Evolutionary conservation across 2,888 invertebrate genomes (phyloP).

Genomic region (Norana najaformis): DNA sequence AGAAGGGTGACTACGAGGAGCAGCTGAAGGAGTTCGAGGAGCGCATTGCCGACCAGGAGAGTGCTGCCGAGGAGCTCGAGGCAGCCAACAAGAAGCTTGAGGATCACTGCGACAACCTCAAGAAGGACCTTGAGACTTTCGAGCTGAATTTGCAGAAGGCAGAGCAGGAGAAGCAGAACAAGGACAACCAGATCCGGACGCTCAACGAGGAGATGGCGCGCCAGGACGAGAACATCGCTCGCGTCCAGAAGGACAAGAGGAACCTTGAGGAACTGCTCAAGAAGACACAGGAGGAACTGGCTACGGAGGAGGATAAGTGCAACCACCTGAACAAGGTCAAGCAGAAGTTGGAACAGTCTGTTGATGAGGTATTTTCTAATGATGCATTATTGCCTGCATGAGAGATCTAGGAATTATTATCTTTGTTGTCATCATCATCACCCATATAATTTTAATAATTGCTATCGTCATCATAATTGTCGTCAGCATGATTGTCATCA

Average conservation of each 20-base stretch:
- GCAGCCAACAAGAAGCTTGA: conserved; percentile 96
- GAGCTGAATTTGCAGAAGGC: conserved; percentile 88
- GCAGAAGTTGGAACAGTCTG: conserved; percentile 95
- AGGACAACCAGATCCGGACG: conserved; percentile 88
- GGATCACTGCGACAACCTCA: conserved; percentile 87
- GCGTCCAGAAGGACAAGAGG: conserved; percentile 99
- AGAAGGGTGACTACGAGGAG: conserved; percentile 87
- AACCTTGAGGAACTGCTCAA: conserved; percentile 78
- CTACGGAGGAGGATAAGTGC: conserved; percentile 96
- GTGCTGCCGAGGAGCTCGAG: conserved; percentile 90
- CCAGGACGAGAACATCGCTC: conserved; percentile 98
- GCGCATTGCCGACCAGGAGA: conserved; percentile 93
- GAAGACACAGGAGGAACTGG: conserved; percentile 63
- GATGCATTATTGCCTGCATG: too few relatives aligned
- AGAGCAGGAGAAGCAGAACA: conserved; percentile 96
- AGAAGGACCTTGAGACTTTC: conserved; percentile 96
- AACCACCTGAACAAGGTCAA: conserved; percentile 99
- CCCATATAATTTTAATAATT: not conserved
- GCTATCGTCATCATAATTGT: not conserved
- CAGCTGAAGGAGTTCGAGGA: conserved; percentile 95
- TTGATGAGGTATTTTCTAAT: conserved; percentile 74
- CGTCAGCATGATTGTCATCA: not conserved
- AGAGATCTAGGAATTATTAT: too few relatives aligned
- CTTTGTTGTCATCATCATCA: not conserved
- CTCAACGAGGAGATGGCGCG: conserved; percentile 92